Base-by-base conservation (phyloP, 2,797 vertebrate species). In the Echeneis naucrates region DNA sequence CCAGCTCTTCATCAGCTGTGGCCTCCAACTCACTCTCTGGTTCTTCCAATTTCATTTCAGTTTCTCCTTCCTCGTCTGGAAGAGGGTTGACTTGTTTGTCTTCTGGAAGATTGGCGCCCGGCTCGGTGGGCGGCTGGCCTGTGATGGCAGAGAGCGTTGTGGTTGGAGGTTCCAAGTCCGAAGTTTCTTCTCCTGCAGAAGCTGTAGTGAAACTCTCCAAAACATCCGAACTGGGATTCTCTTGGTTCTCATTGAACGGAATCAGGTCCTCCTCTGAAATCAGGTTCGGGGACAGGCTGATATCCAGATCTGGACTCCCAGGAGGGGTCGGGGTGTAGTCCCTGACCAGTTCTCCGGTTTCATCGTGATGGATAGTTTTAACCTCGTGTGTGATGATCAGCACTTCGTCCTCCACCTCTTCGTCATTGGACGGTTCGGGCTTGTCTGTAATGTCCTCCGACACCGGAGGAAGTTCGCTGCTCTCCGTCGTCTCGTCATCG, bases 381-480 rank as follows among this genome's bases (percentile, higher is more conserved):
- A 93, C 84, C 78, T 89, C 65, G 8, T 94, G 92, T 13, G 89
- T 88, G 45, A 94, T 92, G 77, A 93, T 85, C 1, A 82, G 75
- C 21, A 72, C 30, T 48, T 83, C 83, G 27, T 86, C 84, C 51
- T 78, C 84, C 35, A 77, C 73, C 52, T 35, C 75, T 8, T 66
- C 82, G 21, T 61, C 74, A 14, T 47, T 61, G 4, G 87, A 79
- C 5, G 67, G 56, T 59, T 82, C 48, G 0, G 66, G 42, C 33
- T 80, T 81, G 54, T 85, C 79, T 1, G 37, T 44, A 13, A 70
- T 5, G 1, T 80, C 81, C 58, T 74, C 51, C 0, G 66, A 47
- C 50, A 33, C 42, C 0, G 11, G 40, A 12, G 80, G 67, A 26
- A 6, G 69, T 65, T 78, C 26, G 7, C 23, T 70, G 67, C 47